phyloP scores from a whole-genome alignment of 2,113 vertebrate genomes.

The Misgurnus anguillicaudatus region DNA sequence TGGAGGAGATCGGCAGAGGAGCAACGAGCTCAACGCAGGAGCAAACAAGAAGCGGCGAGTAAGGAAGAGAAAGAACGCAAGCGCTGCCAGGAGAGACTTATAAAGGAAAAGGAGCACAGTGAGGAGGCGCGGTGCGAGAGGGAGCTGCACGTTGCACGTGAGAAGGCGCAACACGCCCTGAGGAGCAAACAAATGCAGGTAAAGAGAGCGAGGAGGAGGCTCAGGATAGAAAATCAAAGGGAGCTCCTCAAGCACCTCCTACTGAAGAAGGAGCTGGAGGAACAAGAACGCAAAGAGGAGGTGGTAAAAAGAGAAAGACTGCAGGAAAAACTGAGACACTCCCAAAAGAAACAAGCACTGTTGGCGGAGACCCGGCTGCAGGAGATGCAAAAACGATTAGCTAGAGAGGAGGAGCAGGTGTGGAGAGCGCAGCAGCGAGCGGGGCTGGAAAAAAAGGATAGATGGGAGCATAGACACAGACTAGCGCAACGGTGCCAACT shows the following conservation, averaged over 20 bases:
- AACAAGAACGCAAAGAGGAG: slow-evolving; percentile 67
- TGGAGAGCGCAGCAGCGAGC: slow-evolving; percentile 60
- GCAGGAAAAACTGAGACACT: slow-evolving; percentile 63
- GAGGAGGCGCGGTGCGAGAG: slow-evolving; percentile 54
- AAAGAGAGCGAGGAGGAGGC: slow-evolving; percentile 54
- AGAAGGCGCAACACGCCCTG: slow-evolving; percentile 62
- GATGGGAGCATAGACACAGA: slow-evolving; percentile 58
- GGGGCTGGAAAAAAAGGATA: slow-evolving; percentile 51
- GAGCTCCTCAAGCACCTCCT: slow-evolving; percentile 72
- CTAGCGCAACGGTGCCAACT: slow-evolving; percentile 64
- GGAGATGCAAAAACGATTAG: slow-evolving; percentile 61
- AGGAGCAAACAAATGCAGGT: slow-evolving; percentile 57
- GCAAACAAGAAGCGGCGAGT: slow-evolving; percentile 47
- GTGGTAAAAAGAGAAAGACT: slow-evolving; percentile 60
- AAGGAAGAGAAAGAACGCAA: slow-evolving; percentile 60
- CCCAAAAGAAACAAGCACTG: slow-evolving; percentile 53
- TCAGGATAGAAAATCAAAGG: slow-evolving; percentile 65
- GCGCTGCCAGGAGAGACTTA: slow-evolving; percentile 59
- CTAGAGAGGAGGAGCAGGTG: slow-evolving; percentile 63
- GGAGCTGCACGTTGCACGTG: slow-evolving; percentile 54
- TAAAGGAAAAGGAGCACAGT: slow-evolving; percentile 57
- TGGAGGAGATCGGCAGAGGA: slow-evolving; percentile 61
- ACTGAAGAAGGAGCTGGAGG: slow-evolving; percentile 69
- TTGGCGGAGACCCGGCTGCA: slow-evolving; percentile 50
- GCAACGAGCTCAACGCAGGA: slow-evolving; percentile 56